Base-by-base conservation (phyloP, 2,888 invertebrate genomes). In the Yponomeuta plumbellus region DNA sequence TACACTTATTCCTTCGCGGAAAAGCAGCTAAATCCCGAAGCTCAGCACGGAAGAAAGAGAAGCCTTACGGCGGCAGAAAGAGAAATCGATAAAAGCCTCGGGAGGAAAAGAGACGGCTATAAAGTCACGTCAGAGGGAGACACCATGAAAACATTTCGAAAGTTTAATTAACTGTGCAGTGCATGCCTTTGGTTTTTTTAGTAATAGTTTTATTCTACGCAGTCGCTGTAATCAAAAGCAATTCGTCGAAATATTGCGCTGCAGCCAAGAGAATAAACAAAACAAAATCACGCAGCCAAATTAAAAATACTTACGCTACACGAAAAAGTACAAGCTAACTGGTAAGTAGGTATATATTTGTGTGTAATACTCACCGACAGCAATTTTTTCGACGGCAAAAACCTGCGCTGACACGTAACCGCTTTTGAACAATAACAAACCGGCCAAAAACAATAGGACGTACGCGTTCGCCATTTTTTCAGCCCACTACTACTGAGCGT, bases 321-420 rank as follows among this genome's bases (percentile, higher is more conserved):
- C 34, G 26, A 26, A 26, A 34, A 34, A 34, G 8, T 8, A 34
- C 8, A 8, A 8, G 8, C 6, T 34, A 34, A 34, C 26, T 26
- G 26, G 2, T 34, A 34, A 8, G 34, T 34, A 34, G n/a, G n/a
- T 34, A 34, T 8, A 34, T 34, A 34, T n/a, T n/a, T n/a, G n/a
- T n/a, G n/a, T 34, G 21, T 58, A 11, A 20, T 26, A 88, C 91
- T 89, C 79, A 92, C 91, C 91, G 58, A 92, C 86, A 52, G 88
- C 87, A 66, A 91, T 91, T 80, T 91, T 92, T 70, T 92, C 91
- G 64, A 85, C 84, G 20, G 87, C 77, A 72, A 86, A 83, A 68
- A 81, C 77, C 75, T 90, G 91, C 68, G 86, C 84, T 71, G 80
- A 75, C 71, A 83, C 71, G 71, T 80, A 76, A 72, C 79, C 80